phyloP scores from a whole-genome alignment of 2,113 vertebrate species.

The Pterophyllum scalare region DNA sequence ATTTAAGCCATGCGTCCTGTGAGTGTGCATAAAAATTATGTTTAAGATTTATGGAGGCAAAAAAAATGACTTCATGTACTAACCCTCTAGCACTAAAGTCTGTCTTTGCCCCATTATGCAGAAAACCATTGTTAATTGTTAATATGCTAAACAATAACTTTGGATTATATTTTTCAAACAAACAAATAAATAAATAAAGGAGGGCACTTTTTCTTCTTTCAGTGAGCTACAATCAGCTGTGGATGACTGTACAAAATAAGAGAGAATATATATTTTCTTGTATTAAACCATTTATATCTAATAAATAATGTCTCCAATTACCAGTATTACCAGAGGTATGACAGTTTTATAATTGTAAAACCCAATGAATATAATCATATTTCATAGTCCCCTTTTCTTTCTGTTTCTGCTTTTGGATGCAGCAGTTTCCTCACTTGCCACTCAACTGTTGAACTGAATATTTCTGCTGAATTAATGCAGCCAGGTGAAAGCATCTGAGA shows the following conservation, averaged over 20 bases:
- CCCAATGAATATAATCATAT: neutral
- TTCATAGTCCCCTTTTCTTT: neutral
- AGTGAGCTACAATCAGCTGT: neutral
- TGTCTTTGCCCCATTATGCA: neutral
- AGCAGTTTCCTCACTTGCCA: slow-evolving; percentile 34
- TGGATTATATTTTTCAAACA: neutral
- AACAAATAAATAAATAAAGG: neutral
- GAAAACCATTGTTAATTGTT: neutral
- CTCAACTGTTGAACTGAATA: neutral
- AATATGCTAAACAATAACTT: neutral
- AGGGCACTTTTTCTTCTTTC: rapidly evolving
- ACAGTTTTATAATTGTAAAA: slow-evolving; percentile 33
- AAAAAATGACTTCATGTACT: neutral
- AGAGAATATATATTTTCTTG: neutral
- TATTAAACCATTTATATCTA: neutral
- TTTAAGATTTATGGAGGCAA: neutral
- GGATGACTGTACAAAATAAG: neutral
- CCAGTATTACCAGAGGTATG: neutral
- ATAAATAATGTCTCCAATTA: slow-evolving; percentile 12
- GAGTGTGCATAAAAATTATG: neutral
- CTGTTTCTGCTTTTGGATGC: neutral
- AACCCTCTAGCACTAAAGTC: neutral
- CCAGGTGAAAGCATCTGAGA: slow-evolving; percentile 14
- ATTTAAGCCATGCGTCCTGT: neutral
- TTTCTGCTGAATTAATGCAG: slow-evolving; percentile 51